Evolutionary conservation across 2,888 invertebrate genomes (phyloP).

Genomic region (Hipparchia semele): DNA sequence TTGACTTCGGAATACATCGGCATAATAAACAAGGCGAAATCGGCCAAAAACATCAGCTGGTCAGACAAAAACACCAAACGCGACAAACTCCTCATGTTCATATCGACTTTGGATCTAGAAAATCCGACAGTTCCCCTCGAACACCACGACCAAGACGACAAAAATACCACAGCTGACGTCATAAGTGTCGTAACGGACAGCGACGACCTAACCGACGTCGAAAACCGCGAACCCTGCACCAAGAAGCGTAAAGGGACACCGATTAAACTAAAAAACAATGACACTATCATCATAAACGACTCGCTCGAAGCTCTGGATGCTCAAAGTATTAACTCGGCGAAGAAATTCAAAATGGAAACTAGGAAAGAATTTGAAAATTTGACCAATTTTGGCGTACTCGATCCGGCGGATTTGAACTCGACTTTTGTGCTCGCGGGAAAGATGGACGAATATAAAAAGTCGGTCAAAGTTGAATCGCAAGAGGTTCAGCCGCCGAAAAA

Average conservation of each 20-base stretch:
- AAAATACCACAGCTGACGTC: conserved; percentile 53
- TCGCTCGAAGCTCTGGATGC: conserved; percentile 67
- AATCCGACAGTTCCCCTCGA: conserved; percentile 55
- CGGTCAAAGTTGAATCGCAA: conserved; percentile 47
- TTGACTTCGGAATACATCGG: conserved; percentile 83
- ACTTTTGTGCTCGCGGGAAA: conserved; percentile 74
- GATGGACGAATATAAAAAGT: conserved; percentile 53
- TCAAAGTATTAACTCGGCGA: conserved; percentile 63
- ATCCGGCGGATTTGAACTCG: conserved; percentile 70
- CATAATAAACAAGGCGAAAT: conserved; percentile 83
- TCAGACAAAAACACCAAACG: conserved; percentile 69
- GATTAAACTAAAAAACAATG: conserved; percentile 65
- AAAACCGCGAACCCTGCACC: conserved; percentile 57
- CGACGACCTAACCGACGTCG: conserved; percentile 65
- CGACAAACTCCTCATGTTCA: conserved; percentile 60
- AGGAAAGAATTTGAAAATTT: conserved; percentile 57
- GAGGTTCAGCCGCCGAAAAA: conserved; percentile 53
- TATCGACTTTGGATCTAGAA: conserved; percentile 61
- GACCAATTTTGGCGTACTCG: conserved; percentile 59
- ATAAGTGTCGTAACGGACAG: conserved; percentile 65
- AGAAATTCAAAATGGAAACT: conserved; percentile 63
- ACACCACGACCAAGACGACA: conserved; percentile 40
- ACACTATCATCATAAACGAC: conserved; percentile 73
- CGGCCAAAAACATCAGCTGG: conserved; percentile 84
- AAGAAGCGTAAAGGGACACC: conserved; percentile 74